These are phyloP conservation scores for Nasonia vitripennis DNA, from an alignment of 1,140 invertebrate species.

Conservation along the genomic window DNA sequence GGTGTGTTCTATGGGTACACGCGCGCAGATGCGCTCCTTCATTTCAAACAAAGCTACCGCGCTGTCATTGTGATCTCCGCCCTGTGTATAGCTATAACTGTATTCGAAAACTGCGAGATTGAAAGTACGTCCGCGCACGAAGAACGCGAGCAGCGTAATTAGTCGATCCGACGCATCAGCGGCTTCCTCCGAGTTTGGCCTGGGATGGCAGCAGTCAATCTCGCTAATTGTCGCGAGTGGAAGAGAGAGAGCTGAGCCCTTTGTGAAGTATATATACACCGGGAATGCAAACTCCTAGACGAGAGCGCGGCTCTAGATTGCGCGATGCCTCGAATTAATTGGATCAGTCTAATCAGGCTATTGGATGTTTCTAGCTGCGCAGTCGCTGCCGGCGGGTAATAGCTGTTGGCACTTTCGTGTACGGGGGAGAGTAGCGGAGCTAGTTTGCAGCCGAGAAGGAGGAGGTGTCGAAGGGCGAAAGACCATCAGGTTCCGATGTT, in stretches of 20 bases:
- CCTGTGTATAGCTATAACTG: no score
- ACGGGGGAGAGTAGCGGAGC: neutral
- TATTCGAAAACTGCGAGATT: no score
- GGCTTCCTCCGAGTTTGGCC: neutral
- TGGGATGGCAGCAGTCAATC: neutral
- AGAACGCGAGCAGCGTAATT: neutral
- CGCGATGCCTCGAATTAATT: neutral
- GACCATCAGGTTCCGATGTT: neutral
- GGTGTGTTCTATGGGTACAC: neutral
- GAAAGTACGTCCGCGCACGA: no score
- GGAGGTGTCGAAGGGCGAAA: neutral
- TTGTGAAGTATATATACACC: neutral
- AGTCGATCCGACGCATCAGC: neutral
- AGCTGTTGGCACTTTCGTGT: neutral
- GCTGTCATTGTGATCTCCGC: no score
- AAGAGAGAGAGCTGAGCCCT: neutral
- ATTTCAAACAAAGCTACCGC: no score
- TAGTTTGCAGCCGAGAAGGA: no score
- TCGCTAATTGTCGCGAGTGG: neutral
- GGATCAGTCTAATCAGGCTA: neutral
- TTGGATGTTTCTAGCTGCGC: neutral
- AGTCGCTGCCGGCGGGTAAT: neutral
- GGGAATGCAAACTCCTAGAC: neutral
- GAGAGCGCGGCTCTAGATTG: neutral
- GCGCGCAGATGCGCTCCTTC: no score